Evolutionary conservation across 2,113 vertebrate species (phyloP).

Genomic region (Pseudopipra pipra): DNA sequence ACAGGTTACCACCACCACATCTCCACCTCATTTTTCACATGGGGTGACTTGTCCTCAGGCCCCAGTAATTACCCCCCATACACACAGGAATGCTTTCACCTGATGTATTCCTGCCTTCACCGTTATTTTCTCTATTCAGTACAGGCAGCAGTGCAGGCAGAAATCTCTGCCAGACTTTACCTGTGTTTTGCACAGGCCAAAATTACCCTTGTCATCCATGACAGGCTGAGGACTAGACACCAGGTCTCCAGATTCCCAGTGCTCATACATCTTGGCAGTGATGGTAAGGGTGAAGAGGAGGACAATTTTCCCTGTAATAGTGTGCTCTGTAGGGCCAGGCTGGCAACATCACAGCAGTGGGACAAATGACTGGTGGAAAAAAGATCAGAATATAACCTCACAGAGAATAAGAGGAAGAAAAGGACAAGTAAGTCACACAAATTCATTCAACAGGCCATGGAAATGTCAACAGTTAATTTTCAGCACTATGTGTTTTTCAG

Average conservation of each 20-base stretch:
- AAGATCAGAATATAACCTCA: background rate
- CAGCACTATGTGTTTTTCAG: background rate
- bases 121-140: background rate
- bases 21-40: background rate
- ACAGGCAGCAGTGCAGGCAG: background rate
- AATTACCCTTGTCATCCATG: background rate
- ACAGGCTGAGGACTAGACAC: background rate
- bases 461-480: background rate
- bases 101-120: background rate
- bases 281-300: background rate
- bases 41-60: too few species aligned
- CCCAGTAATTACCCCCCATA: background rate
- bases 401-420: background rate
- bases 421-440: background rate
- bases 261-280: background rate
- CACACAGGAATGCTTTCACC: background rate
- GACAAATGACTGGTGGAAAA: background rate
- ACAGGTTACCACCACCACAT: fast-evolving
- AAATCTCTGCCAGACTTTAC: background rate
- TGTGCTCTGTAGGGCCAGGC: background rate
- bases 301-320: background rate
- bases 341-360: background rate
- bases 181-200: too few species aligned
- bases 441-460: background rate
- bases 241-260: background rate